Evolutionary conservation across 2,113 vertebrate genomes (phyloP).

Genomic region (Ceyx margarethae): DNA sequence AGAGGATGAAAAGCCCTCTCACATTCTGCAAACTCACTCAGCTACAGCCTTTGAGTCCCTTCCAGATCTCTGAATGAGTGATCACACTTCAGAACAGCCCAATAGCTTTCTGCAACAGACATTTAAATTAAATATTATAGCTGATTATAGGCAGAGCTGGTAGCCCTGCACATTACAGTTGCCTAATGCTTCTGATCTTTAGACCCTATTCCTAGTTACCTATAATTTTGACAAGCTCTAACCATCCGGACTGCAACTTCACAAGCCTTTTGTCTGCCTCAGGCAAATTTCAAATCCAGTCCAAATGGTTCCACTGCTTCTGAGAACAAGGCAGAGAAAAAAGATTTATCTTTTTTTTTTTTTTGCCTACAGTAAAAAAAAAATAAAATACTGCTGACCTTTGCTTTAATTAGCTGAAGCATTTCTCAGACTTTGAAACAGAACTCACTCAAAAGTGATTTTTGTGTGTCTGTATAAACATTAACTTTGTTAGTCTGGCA

Average conservation of each 20-base stretch:
- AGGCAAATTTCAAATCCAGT: conserved; percentile 20
- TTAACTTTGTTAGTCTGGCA: neutral
- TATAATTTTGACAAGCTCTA: conserved; percentile 1
- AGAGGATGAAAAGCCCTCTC: neutral
- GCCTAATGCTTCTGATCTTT: conserved; percentile 8
- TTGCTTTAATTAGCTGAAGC: conserved; percentile 50
- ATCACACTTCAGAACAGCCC: neutral
- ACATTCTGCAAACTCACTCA: neutral
- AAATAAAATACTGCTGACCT: conserved; percentile 28
- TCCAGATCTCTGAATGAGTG: neutral
- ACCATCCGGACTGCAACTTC: conserved; percentile 3
- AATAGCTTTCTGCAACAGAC: neutral
- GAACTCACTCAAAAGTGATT: neutral
- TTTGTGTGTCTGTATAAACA: neutral
- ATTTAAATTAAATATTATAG: neutral
- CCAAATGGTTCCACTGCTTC: neutral
- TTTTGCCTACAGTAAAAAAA: conserved; percentile 18
- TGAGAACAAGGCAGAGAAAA: neutral
- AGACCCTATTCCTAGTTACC: neutral
- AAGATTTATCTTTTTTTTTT: neutral
- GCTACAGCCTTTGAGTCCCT: neutral
- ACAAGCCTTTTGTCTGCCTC: neutral
- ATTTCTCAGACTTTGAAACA: conserved; percentile 6
- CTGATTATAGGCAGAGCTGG: neutral
- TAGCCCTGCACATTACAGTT: neutral